Base-by-base conservation (phyloP, 2,113 vertebrate genomes). In the Acrocephalus kingi region DNA sequence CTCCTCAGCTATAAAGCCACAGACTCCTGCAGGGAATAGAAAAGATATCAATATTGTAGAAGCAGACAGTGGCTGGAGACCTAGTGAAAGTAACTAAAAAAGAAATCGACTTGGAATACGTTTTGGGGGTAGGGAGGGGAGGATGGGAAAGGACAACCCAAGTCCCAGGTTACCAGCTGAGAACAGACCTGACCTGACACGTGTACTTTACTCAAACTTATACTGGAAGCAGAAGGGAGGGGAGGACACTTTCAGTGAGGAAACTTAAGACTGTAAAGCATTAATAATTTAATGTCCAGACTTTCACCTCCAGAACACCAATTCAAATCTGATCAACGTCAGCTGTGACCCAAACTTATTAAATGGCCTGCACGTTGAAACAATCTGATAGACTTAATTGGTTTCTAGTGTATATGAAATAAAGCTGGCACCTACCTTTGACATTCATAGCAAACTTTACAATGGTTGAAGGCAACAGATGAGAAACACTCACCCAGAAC, bases 91-190 rank as follows among this genome's bases (percentile, higher is more conserved):
- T 23, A 72, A 87, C 1, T 20, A 5, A 33, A 90, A 91, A 55
- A 45, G 8, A 19, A 54, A 55, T 31, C 0, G 0, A 45, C 22
- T 81, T 37, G 43, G 51, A 64, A 33, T 19, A 55, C 0, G 0
- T 75, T 78, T 54, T 51, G 5, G 4, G n/a, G 9, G 5, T 30
- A 35, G 33, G 52, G 59, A 84, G 17, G 3, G 6, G 3, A 46
- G 21, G 52, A 72, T 0, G 4, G 23, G 41, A 63, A 88, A 90
- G 21, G 24, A 82, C 37, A 85, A 73, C 33, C 54, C 77, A 77
- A 85, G 83, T 67, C 49, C 68, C 46, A 59, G 15, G 30, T 39
- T 80, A 41, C 15, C 49, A 69, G 15, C 6, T 58, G 37, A 85
- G 81, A 94, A 77, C 74, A 91, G 71, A 90, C 39, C 71, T 66